Base-by-base conservation (phyloP, 2,888 invertebrate species). In the Eristalis intricaria region DNA sequence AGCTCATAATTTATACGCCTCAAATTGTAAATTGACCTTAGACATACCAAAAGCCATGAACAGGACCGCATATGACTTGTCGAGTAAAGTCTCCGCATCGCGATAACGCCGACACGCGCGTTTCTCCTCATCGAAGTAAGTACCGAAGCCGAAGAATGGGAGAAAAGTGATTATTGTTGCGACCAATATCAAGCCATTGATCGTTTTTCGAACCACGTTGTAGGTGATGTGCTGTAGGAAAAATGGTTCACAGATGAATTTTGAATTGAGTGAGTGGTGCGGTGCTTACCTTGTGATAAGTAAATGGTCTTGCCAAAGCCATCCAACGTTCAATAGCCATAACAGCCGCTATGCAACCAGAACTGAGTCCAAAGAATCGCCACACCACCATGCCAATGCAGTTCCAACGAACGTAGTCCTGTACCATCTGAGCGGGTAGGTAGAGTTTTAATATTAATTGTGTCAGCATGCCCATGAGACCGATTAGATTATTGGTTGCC, bases 311-410 rank as follows among this genome's bases (percentile, higher is more conserved):
- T 13, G 97, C 97, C 89, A 98, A 95, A 26, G 98, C 97, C 91
- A 97, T 94, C 95, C 96, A 98, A 89, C 98, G 94, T 93, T 98
- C 97, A 43, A 96, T 95, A 13, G 97, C 97, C 97, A 98, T 98
- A 79, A 97, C 96, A 91, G 97, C 95, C 26, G 97, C 97, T 90
- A 97, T 97, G 93, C 97, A 97, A 61, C 97, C 97, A 89, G 97
- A 97, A 90, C 97, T 97, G 82, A 97, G 94, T 68, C 97, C 98
- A 93, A 97, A 97, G 89, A 96, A 95, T 83, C 97, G 94, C 93
- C 97, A 95, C 74, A 96, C 93, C 7, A 97, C 96, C 89, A 96
- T 90, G 1, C 91, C 91, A 63, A 91, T 89, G 82, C 93, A 94
- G 91, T 91, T 93, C 91, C 88, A 91, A 89, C 89, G 90, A 56